These are phyloP conservation scores for Melanostoma mellinum DNA, from an alignment of 2,888 invertebrate species.

Conservation along the genomic window DNA sequence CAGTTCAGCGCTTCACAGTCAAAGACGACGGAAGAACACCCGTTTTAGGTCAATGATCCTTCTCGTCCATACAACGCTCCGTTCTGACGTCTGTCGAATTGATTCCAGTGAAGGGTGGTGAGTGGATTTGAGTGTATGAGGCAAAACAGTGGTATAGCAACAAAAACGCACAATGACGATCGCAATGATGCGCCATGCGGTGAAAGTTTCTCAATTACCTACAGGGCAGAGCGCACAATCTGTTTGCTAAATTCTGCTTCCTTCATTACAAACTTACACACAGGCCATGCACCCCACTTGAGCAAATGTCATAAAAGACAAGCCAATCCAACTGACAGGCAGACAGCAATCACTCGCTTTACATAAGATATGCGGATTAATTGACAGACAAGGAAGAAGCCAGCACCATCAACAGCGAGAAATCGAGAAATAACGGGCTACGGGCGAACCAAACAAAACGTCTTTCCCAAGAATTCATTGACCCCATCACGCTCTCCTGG, in stretches of 20 bases:
- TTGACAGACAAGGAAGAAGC: slow-evolving; percentile 72
- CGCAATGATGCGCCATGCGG: slow-evolving; percentile 40
- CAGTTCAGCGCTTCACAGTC: slow-evolving; percentile 7
- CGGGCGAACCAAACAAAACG: slow-evolving; percentile 68
- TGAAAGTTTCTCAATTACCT: slow-evolving; percentile 63
- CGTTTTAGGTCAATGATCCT: slow-evolving; percentile 65
- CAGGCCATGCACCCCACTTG: slow-evolving; percentile 56
- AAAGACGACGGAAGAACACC: slow-evolving; percentile 50
- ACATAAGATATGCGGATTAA: slow-evolving; percentile 71
- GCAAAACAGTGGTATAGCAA: not conserved
- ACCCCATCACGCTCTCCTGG: slow-evolving; percentile 54
- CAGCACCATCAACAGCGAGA: slow-evolving; percentile 46
- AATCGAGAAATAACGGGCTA: slow-evolving; percentile 71
- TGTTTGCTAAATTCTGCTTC: slow-evolving; percentile 37
- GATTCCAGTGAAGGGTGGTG: slow-evolving; percentile 13
- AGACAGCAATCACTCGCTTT: slow-evolving; percentile 72
- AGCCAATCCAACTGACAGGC: slow-evolving; percentile 55
- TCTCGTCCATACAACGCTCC: slow-evolving; percentile 24
- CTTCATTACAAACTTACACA: slow-evolving; percentile 32
- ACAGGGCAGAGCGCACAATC: slow-evolving; percentile 53
- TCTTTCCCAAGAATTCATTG: slow-evolving; percentile 73
- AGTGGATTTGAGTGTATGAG: slow-evolving; percentile 26
- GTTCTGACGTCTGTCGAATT: slow-evolving; percentile 22
- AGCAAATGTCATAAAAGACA: slow-evolving; percentile 62
- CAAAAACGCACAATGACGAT: slow-evolving; percentile 24